phyloP scores from a whole-genome alignment of 2,888 invertebrate species.

The Amphipoea lucens region DNA sequence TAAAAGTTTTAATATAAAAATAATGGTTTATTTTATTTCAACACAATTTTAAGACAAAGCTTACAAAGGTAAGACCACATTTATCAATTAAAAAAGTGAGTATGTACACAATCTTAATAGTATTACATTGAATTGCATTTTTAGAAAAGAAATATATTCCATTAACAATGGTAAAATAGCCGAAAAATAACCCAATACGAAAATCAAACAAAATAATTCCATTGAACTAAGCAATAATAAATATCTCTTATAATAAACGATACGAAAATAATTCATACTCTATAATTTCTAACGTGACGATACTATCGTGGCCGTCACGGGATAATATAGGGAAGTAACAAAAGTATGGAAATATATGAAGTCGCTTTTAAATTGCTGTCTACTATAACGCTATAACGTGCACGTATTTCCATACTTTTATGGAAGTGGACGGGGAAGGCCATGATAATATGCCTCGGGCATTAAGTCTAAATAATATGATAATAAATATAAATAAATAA shows the following conservation, averaged over 20 bases:
- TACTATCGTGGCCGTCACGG: not conserved
- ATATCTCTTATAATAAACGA: not conserved
- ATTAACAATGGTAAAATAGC: not conserved
- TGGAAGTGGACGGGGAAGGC: not conserved
- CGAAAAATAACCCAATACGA: not conserved
- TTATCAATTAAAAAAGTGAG: not conserved
- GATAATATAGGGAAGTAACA: not conserved
- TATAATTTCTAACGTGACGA: not conserved
- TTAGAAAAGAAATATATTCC: not conserved
- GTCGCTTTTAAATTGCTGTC: not conserved
- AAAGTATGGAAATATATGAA: not conserved
- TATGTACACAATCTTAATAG: not conserved
- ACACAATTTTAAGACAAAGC: not conserved
- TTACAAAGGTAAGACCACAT: not conserved
- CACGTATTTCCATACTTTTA: not conserved
- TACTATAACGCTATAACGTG: not conserved
- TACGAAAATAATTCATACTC: not conserved
- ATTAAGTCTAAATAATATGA: not conserved
- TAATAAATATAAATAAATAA: not conserved
- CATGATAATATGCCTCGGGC: not conserved
- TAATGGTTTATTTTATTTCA: slow-evolving; percentile 57
- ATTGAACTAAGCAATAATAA: not conserved
- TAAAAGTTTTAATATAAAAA: slow-evolving; percentile 83
- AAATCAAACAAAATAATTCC: slow-evolving; percentile 4
- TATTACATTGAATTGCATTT: not conserved